A percentile compares a stretch with the other conserved stretches of the same genome.
Evolutionary conservation across 1,140 invertebrate genomes (phyloP).

Genomic region (Ceratitis capitata): DNA sequence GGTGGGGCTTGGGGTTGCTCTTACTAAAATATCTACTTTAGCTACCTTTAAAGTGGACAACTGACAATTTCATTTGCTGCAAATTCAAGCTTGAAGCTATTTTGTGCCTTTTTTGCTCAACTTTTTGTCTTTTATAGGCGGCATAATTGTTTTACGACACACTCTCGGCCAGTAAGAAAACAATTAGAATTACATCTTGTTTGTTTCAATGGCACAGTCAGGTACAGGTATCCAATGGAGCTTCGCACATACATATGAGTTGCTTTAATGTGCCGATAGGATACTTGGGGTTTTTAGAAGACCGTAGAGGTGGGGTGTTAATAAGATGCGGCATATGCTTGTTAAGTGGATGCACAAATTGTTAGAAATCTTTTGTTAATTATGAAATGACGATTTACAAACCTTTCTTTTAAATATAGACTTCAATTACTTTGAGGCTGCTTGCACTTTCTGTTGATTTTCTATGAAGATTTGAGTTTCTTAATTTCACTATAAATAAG

Average conservation of each 20-base stretch:
- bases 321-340: not conserved
- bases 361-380: too few species aligned
- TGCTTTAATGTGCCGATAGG: not conserved
- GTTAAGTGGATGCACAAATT: too few species aligned
- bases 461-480: too few species aligned
- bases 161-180: constrained; percentile 12
- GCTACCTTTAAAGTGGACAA: not conserved
- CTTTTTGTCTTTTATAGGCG: constrained; percentile 11
- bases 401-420: too few species aligned
- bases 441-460: too few species aligned
- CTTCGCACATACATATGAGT: not conserved
- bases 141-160: constrained; percentile 5
- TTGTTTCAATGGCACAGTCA: not conserved
- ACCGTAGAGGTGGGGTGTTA: not conserved
- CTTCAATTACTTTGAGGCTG: too few species aligned
- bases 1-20: not conserved
- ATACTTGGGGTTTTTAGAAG: not conserved
- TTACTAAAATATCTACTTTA: not conserved
- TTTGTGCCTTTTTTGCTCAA: not conserved
- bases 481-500: too few species aligned
- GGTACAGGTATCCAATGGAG: not conserved
- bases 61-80: not conserved
- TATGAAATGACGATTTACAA: too few species aligned
- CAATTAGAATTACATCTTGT: not conserved
- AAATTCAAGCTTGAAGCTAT: not conserved